Evolutionary conservation across 2,797 vertebrate genomes (phyloP).

Genomic region (Ceyx erithaca): DNA sequence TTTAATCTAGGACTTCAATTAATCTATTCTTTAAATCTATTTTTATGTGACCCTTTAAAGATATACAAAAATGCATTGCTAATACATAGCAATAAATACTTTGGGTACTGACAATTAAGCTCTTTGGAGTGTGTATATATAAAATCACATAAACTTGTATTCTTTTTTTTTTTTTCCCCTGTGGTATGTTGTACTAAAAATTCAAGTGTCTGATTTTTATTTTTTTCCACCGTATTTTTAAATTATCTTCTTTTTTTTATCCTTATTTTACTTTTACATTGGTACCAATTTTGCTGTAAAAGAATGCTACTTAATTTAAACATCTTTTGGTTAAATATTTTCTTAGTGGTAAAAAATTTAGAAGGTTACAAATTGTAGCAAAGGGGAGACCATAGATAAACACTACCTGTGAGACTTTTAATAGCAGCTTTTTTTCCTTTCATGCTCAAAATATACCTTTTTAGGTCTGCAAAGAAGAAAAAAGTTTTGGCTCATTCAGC

Average conservation of each 20-base stretch:
- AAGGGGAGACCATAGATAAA: constrained; percentile 60
- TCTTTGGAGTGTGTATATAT: constrained; percentile 85
- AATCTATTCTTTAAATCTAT: constrained; percentile 89
- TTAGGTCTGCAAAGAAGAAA: constrained; percentile 56
- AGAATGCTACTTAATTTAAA: constrained; percentile 84
- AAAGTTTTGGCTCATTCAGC: constrained; percentile 70
- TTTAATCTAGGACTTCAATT: constrained; percentile 84
- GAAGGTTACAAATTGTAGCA: constrained; percentile 72
- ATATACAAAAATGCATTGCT: constrained; percentile 88
- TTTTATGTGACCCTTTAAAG: constrained; percentile 90
- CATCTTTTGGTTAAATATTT: constrained; percentile 76
- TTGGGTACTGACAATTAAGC: constrained; percentile 88
- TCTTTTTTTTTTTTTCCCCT: constrained; percentile 83
- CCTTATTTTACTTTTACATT: constrained; percentile 79
- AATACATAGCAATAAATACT: constrained; percentile 89
- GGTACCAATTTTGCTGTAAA: constrained; percentile 87
- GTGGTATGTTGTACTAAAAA: constrained; percentile 86
- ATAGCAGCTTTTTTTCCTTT: constrained; percentile 65
- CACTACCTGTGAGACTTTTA: constrained; percentile 70
- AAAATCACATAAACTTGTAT: constrained; percentile 86
- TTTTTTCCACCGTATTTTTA: constrained; percentile 73
- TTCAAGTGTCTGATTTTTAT: constrained; percentile 75
- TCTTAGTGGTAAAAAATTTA: constrained; percentile 66
- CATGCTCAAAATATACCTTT: constrained; percentile 46
- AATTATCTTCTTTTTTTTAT: constrained; percentile 42